These are phyloP conservation scores for Sarcophaga bullata DNA, from an alignment of 1,140 invertebrate species.

Conservation along the genomic window DNA sequence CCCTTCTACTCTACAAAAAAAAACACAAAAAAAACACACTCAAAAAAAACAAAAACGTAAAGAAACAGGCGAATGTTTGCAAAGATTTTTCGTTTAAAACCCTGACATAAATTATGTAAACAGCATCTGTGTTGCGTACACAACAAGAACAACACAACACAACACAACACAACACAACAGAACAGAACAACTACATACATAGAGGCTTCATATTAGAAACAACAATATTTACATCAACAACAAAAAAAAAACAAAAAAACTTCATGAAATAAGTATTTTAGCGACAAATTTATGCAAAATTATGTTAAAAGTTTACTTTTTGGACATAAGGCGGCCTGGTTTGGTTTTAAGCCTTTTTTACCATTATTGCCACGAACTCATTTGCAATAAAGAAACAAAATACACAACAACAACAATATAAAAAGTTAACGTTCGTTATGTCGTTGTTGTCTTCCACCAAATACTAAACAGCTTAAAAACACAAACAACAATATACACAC, in stretches of 20 bases:
- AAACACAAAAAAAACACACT: no score
- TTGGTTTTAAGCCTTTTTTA: slow-evolving; percentile 8
- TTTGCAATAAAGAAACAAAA: slow-evolving; percentile 1
- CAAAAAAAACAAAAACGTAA: no score
- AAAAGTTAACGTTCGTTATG: neutral
- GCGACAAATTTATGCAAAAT: slow-evolving; percentile 14
- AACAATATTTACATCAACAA: neutral
- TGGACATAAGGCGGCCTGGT: neutral
- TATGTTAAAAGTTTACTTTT: slow-evolving; percentile 15
- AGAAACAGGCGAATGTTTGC: neutral
- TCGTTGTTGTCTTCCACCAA: neutral
- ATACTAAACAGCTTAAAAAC: no score
- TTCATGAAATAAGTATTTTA: neutral
- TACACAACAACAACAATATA: neutral
- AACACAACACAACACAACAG: neutral
- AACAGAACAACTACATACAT: neutral
- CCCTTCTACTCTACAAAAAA: no score
- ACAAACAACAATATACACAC: neutral
- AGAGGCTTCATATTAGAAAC: neutral
- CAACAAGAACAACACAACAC: neutral
- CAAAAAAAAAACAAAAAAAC: neutral
- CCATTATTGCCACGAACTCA: slow-evolving; percentile 13
- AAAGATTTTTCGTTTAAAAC: neutral
- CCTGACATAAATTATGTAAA: slow-evolving; percentile 11
- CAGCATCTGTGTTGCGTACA: neutral